phyloP scores from a whole-genome alignment of 2,113 vertebrate genomes.

The Indri indri region DNA sequence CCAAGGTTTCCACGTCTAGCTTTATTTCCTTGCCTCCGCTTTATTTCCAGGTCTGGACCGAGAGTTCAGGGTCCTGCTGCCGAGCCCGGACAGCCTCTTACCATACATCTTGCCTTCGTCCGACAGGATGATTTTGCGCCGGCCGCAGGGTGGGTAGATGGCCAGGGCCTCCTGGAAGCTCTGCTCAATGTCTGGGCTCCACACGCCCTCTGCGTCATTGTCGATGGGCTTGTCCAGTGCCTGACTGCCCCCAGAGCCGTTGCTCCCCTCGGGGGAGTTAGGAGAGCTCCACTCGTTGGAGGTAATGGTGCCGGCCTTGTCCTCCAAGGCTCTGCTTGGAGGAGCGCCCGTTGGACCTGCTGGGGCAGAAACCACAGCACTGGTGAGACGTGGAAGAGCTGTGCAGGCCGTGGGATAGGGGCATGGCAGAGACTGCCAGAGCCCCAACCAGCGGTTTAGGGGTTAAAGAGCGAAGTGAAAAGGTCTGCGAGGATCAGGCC shows the following conservation, averaged over 20 bases:
- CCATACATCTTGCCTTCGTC: constrained; percentile 99
- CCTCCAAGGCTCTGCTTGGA: constrained; percentile 84
- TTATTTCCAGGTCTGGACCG: neutral
- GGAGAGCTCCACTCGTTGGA: constrained; percentile 88
- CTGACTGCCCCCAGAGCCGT: constrained; percentile 85
- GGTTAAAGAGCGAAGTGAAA: neutral
- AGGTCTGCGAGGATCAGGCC: neutral
- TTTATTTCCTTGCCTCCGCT: neutral
- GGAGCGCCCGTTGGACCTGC: constrained; percentile 81
- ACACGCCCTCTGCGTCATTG: constrained; percentile 90
- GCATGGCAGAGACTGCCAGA: fast-evolving
- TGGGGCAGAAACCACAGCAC: neutral
- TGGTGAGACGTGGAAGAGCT: neutral
- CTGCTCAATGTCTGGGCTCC: constrained; percentile 97
- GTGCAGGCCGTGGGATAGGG: fast-evolving
- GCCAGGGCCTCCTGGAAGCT: constrained; percentile 98
- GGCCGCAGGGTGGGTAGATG: constrained; percentile 95
- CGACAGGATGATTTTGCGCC: constrained; percentile 96
- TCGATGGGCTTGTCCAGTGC: constrained; percentile 85
- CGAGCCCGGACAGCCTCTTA: constrained; percentile 80
- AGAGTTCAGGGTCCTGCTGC: neutral
- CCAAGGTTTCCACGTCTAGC: neutral
- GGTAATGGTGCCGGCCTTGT: constrained; percentile 87
- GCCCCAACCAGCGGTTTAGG: neutral
- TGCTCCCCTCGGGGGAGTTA: constrained; percentile 87